Base-by-base conservation (phyloP, 2,888 invertebrate species). In the Tribolium freemani region DNA sequence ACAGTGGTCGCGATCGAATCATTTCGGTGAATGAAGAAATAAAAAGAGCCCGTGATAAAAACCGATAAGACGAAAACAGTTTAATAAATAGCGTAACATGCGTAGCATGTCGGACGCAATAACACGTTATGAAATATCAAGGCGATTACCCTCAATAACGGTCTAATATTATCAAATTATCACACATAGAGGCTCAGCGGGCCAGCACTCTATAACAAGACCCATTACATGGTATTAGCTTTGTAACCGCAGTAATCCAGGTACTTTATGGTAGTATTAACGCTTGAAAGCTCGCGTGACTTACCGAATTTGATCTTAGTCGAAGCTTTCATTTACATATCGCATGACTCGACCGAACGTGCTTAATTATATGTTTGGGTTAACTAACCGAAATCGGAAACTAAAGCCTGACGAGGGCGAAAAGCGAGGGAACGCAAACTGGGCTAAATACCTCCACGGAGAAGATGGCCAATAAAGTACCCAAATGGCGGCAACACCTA, bases 231-330 rank as follows among this genome's bases (percentile, higher is more conserved):
- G 83, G 83, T 81, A 82, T 84, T 84, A 83, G 81, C 82, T 83
- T 84, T 83, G 83, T 83, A 83, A 83, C 81, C 82, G 78, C 80
- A 80, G 77, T 84, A 84, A 84, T 84, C 84, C 83, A 83, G 84
- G 83, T 84, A 83, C 78, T 85, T 85, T 84, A 85, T 80, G 81
- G 79, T 81, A 78, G 80, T 83, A 81, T 84, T 84, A 83, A 84
- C 80, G 83, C 83, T 82, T 80, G 81, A 79, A 80, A 80, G 81
- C 79, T 84, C 79, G 82, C 84, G 83, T 84, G 84, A 83, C 84
- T 83, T 84, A 82, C 83, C 83, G 81, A 84, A 84, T 83, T 84
- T 83, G 82, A 83, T 81, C 80, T 79, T 75, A 77, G 78, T 78
- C 76, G 75, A 75, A 80, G 78, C 79, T 78, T 80, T 79, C 84